Conservation (phyloP, 2,888 invertebrate species). For the Noctuana brunneofusca region DNA sequence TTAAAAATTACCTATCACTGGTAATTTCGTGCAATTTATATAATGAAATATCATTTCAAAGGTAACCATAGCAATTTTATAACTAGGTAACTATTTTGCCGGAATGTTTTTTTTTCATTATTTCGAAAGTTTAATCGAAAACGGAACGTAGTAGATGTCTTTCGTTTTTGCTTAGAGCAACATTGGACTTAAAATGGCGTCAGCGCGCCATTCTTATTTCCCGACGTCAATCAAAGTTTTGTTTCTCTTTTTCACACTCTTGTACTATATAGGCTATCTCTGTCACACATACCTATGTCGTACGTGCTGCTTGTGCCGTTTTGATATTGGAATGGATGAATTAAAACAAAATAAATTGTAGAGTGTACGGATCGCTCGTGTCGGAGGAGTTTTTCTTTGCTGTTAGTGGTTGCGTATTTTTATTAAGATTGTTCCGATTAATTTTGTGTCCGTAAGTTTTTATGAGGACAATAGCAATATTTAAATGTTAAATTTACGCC, state of each 20-base stretch:
- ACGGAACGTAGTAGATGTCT: constrained; percentile 34
- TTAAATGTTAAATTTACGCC: constrained; percentile 14
- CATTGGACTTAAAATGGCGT: constrained; percentile 44
- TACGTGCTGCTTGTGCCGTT: constrained; percentile 36
- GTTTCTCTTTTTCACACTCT: constrained; percentile 36
- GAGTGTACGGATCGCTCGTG: constrained; percentile 60
- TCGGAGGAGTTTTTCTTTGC: constrained; percentile 62
- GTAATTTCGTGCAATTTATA: not conserved
- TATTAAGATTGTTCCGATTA: constrained; percentile 37
- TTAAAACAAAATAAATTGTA: constrained; percentile 53
- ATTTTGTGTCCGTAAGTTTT: constrained; percentile 18
- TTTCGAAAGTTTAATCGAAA: not conserved
- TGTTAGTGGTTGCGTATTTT: constrained; percentile 59
- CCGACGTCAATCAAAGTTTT: constrained; percentile 20
- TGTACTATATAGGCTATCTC: constrained; percentile 26
- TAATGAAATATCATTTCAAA: no score
- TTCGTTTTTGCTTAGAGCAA: constrained; percentile 39
- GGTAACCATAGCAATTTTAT: not conserved
- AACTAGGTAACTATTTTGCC: no score
- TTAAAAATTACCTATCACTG: no score
- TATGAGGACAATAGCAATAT: constrained; percentile 13
- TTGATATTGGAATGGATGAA: constrained; percentile 35
- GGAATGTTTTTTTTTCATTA: not conserved
- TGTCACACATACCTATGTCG: constrained; percentile 28
- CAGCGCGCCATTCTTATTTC: constrained; percentile 43